Base-by-base conservation (phyloP, 1,140 invertebrate genomes). In the Neoseiulus cucumeris region DNA sequence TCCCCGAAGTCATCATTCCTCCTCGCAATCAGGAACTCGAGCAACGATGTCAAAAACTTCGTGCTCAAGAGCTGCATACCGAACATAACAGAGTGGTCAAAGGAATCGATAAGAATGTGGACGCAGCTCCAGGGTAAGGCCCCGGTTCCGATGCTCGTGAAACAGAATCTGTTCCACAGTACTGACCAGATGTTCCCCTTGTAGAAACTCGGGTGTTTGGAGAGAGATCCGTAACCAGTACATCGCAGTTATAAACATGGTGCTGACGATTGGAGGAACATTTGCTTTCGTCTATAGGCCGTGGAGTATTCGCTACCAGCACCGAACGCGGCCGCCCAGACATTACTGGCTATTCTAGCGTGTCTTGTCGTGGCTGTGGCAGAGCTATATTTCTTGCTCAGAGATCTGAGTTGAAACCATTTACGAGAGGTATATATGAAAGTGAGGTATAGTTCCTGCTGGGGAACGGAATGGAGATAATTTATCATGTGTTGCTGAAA, bases 261-360 rank as follows among this genome's bases (percentile, higher is more conserved):
- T 70, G 6, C n/a, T 70, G 9, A 65, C 68, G 18, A 64, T 70
- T 51, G 66, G 42, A 44, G 68, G 68, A 12, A 69, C 59, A 28
- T 70, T 70, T 55, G 59, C 66, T 33, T 70, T 70, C 64, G 55
- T 44, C 51, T 70, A 65, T 33, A 70, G 64, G 69, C 68, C 9
- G 68, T 69, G 17, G 69, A 70, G 65, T 70, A 69, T 67, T 51
- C 68, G 9, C 51, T 70, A 18, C 68, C 69, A 25, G 44, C 67
- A 39, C 45, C 30, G 51, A 65, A 70, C 33, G 64, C 69, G 59
- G 30, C 68, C 47, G 64, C 64, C 4, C 59, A 29, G 29, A 33
- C 33, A 12, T 9, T 70, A 17, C 41, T 67, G 42, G 69, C 47
- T 7, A 66, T 70, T 29, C 20, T 69, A 28, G 66, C 68, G 42